Conservation (phyloP, 1,140 invertebrate genomes). For the Sarcophaga bullata region DNA sequence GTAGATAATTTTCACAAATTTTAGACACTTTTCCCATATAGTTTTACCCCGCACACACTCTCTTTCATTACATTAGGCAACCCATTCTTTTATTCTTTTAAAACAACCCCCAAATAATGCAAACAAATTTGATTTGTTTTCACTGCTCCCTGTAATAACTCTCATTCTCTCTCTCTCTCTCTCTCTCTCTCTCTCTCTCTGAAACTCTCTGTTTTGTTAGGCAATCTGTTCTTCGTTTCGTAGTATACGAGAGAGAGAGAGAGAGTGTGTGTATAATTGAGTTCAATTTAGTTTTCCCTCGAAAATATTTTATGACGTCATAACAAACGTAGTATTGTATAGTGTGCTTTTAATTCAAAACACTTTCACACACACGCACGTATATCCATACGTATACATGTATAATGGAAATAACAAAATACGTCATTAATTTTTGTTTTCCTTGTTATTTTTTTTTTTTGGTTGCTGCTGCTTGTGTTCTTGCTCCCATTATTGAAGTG, state of each 20-base stretch:
- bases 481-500: background rate
- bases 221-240: background rate
- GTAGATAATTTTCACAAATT: too few relatives aligned
- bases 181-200: background rate
- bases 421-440: constrained; percentile 26
- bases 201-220: background rate
- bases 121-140: too few relatives aligned
- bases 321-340: background rate
- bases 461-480: background rate
- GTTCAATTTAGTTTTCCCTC: background rate
- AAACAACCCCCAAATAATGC: background rate
- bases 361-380: too few relatives aligned
- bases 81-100: background rate
- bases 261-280: too few relatives aligned
- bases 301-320: constrained; percentile 29
- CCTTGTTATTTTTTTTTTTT: background rate
- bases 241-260: background rate
- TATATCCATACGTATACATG: too few relatives aligned
- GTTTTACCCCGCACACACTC: too few relatives aligned
- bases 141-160: background rate
- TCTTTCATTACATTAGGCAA: too few relatives aligned
- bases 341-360: background rate
- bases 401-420: background rate
- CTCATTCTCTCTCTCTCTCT: background rate
- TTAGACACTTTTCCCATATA: too few relatives aligned